A percentile compares a stretch with the other conserved stretches of the same genome.
Conservation (phyloP, 2,797 vertebrate species). For the Trematomus bernacchii region DNA sequence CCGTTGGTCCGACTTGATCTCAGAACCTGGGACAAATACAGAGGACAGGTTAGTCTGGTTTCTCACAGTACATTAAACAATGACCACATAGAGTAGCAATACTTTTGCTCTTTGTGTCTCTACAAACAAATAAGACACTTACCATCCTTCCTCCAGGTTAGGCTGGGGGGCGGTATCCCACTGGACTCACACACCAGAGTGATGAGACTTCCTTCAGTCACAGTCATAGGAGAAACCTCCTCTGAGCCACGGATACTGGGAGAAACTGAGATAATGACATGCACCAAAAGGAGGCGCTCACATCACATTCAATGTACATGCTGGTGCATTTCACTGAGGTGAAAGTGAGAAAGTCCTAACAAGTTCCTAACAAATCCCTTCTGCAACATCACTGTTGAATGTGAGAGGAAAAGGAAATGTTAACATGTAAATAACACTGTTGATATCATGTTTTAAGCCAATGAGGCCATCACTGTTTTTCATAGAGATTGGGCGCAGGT, state of each 20-base stretch:
- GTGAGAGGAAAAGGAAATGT: no score
- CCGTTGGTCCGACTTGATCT: constrained; percentile 82
- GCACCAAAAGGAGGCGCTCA: constrained; percentile 62
- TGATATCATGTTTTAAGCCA: not conserved
- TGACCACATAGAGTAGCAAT: no score
- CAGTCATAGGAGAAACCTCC: constrained; percentile 86
- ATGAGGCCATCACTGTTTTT: not conserved
- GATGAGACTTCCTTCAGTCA: constrained; percentile 90
- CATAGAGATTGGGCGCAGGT: not conserved
- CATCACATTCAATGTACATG: constrained; percentile 17
- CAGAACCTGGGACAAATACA: constrained; percentile 80
- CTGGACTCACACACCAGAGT: constrained; percentile 94
- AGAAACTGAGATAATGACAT: constrained; percentile 85
- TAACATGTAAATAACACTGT: not conserved
- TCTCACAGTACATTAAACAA: not conserved
- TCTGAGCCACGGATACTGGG: constrained; percentile 91
- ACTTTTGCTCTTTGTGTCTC: not conserved
- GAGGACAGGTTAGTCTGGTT: not conserved
- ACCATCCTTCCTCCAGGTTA: constrained; percentile 95
- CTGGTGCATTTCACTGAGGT: not conserved
- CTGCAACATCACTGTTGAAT: no score
- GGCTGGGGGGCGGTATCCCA: constrained; percentile 93
- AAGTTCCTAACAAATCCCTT: no score
- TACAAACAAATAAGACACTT: constrained; percentile 13
- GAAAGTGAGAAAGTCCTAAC: not conserved